These are phyloP conservation scores for Ceuthmochares aereus DNA, from an alignment of 2,113 vertebrate species.

Conservation along the genomic window DNA sequence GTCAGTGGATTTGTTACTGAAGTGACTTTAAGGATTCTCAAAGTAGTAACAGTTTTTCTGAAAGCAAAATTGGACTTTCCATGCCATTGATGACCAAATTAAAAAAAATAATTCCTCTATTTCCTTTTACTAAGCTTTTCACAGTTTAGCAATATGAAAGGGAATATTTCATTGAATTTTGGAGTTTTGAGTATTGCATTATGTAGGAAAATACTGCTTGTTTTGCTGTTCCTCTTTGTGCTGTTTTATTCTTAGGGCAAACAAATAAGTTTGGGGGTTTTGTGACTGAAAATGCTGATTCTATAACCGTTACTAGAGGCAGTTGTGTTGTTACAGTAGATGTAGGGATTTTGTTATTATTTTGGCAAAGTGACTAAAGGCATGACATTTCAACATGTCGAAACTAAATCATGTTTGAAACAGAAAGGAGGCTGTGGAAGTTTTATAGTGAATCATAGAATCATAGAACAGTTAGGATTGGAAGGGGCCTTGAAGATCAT, in stretches of 20 bases:
- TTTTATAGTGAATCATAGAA: too few species aligned
- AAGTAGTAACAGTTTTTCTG: background rate
- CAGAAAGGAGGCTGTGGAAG: background rate
- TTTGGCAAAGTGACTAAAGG: background rate
- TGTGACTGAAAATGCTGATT: background rate
- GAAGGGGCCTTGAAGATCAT: too few species aligned
- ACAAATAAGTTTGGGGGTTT: background rate
- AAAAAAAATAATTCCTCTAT: background rate
- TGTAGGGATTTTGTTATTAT: background rate
- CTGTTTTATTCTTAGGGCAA: background rate
- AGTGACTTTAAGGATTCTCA: background rate
- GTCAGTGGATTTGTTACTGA: background rate
- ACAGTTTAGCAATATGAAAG: background rate
- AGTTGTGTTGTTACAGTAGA: background rate
- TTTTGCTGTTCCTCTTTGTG: background rate
- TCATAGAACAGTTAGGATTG: too few species aligned
- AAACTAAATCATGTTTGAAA: background rate
- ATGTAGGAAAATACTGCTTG: background rate
- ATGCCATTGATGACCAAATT: background rate
- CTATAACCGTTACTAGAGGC: background rate
- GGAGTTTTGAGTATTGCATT: background rate
- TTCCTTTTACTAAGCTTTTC: background rate
- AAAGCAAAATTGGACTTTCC: background rate
- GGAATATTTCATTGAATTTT: background rate
- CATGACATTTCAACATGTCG: background rate